Conservation (phyloP, 2,113 vertebrate genomes). For the Perca schrenkii region DNA sequence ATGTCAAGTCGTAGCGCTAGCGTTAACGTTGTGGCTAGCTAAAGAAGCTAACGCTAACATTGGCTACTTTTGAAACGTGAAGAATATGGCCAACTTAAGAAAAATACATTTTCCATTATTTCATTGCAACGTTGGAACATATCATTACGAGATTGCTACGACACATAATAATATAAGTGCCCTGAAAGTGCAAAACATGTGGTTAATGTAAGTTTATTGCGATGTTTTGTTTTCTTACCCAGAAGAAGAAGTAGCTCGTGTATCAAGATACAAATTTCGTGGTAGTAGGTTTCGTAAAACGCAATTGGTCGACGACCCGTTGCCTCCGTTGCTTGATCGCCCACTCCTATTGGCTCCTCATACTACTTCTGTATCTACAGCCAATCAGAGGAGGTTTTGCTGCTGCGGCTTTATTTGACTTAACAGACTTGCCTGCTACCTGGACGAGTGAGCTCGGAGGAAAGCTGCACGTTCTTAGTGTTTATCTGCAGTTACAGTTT, state of each 20-base stretch:
- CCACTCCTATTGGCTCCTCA: conserved; percentile 65
- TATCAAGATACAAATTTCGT: conserved; percentile 80
- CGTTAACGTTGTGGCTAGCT: conserved; percentile 12
- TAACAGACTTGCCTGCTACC: conserved; percentile 2
- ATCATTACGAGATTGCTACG: accelerated
- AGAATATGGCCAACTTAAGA: accelerated
- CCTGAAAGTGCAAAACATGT: background rate
- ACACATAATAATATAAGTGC: accelerated
- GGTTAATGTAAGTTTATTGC: background rate
- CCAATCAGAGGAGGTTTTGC: conserved; percentile 75
- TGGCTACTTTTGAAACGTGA: conserved; percentile 14
- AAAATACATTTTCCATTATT: background rate
- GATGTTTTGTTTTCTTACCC: conserved; percentile 64
- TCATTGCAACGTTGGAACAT: background rate
- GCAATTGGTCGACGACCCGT: conserved; percentile 68
- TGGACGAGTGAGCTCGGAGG: conserved; percentile 10
- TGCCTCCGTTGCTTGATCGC: background rate
- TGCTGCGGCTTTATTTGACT: conserved; percentile 85
- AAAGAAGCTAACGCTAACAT: conserved; percentile 34
- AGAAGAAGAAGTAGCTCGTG: conserved; percentile 10
- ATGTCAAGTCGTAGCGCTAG: background rate
- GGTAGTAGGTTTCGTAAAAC: background rate
- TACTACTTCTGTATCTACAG: background rate
- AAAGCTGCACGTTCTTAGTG: background rate
- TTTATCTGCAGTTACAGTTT: background rate